phyloP scores from a whole-genome alignment of 2,888 invertebrate species.

The Elysia crispata region DNA sequence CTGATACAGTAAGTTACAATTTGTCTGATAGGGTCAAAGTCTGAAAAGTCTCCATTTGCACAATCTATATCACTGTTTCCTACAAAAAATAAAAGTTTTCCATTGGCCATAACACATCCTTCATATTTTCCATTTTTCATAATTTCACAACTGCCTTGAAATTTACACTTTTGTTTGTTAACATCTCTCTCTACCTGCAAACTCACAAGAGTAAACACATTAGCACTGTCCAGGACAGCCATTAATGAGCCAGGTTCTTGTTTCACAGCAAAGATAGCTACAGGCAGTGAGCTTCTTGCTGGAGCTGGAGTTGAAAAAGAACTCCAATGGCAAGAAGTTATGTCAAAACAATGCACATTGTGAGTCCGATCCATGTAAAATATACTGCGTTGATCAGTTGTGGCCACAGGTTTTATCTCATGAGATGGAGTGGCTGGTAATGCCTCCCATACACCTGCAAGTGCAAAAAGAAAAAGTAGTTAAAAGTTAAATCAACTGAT shows the following conservation, averaged over 20 bases:
- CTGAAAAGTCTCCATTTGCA: too few species aligned
- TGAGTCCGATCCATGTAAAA: constrained; percentile 4
- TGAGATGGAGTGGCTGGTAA: constrained; percentile 29
- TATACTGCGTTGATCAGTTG: background rate
- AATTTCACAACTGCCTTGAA: background rate
- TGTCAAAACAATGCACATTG: constrained; percentile 6
- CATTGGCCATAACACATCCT: constrained; percentile 12
- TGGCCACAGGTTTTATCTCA: constrained; percentile 15
- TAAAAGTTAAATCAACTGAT: background rate
- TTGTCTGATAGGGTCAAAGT: background rate
- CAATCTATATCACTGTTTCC: background rate
- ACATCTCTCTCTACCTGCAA: too few species aligned
- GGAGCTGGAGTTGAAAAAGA: background rate
- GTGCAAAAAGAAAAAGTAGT: background rate
- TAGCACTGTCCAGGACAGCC: background rate
- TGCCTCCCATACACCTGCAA: constrained; percentile 23
- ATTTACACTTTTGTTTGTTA: too few species aligned
- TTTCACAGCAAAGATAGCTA: background rate
- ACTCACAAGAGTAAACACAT: too few species aligned
- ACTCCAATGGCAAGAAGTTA: background rate
- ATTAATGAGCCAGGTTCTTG: background rate
- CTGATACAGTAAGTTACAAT: too few species aligned
- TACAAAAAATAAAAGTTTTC: constrained; percentile 14
- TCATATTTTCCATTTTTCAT: background rate
- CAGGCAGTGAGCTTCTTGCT: background rate